These are phyloP conservation scores for Aphelenchoides fujianensis DNA, from an alignment of 1,140 invertebrate species.

Conservation along the genomic window DNA sequence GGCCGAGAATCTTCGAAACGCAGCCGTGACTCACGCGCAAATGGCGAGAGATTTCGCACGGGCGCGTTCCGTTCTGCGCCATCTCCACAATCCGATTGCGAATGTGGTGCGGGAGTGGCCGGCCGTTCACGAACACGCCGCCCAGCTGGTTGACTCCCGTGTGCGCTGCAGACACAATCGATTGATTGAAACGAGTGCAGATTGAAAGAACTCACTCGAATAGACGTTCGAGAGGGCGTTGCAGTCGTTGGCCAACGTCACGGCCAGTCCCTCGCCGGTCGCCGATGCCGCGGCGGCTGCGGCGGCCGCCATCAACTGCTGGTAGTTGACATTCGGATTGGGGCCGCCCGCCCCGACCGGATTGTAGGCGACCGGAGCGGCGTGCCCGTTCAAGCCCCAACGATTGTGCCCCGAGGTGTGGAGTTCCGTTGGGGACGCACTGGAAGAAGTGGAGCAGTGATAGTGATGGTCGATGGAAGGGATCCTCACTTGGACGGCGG, in stretches of 20 bases:
- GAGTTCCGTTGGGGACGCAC: background rate
- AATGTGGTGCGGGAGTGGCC: slow-evolving; percentile 88
- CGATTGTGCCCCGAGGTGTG: background rate
- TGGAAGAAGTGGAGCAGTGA: no score
- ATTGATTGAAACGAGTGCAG: slow-evolving; percentile 17
- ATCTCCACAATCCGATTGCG: slow-evolving; percentile 86
- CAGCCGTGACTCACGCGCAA: slow-evolving; percentile 90
- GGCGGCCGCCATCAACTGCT: slow-evolving; percentile 22
- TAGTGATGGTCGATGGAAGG: no score
- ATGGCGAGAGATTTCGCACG: slow-evolving; percentile 90
- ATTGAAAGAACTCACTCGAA: slow-evolving; percentile 10
- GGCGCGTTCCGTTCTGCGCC: slow-evolving; percentile 79
- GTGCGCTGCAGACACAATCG: slow-evolving; percentile 44
- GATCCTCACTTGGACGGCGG: background rate
- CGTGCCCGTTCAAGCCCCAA: background rate
- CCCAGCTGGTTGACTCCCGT: slow-evolving; percentile 87
- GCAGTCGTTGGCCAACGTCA: slow-evolving; percentile 6
- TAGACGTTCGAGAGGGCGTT: slow-evolving; percentile 14
- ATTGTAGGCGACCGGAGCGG: background rate
- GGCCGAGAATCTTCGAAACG: slow-evolving; percentile 85
- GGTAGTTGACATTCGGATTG: slow-evolving; percentile 8
- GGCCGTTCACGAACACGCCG: slow-evolving; percentile 90
- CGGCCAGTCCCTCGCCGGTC: background rate
- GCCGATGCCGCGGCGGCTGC: slow-evolving; percentile 25
- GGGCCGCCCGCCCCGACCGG: background rate